Base-by-base conservation (phyloP, 1,140 invertebrate genomes). In the Trichonephila inaurata region DNA sequence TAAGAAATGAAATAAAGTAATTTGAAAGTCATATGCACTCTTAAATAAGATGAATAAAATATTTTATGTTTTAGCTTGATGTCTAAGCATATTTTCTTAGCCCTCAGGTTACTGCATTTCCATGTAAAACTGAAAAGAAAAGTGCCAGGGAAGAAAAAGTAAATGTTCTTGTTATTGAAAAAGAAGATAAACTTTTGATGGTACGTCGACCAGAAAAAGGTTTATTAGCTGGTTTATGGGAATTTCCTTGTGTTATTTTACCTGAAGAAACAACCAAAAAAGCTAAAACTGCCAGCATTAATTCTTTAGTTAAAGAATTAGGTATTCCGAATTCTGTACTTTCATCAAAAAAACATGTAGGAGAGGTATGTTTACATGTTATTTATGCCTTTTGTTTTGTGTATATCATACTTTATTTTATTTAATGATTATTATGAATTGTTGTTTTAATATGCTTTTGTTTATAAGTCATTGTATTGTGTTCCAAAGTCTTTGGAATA, bases 71-170 rank as follows among this genome's bases (percentile, higher is more conserved):
- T 40, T 40, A 51, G 10, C 10, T 24, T 21, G 19, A 62, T 69
- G 4, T 28, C 10, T 28, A 1, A 28, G n/a, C 10, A 12, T 69
- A 28, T 69, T 85, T 85, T 87, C 81, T 18, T 40, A 93, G 92
- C 60, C 92, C 92, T 18, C 85, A 93, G 19, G 86, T 93, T 18
- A 64, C 69, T 62, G 77, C 72, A 18, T 93, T 81, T 64, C 92
- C 92, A 7, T 82, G 66, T 33, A 93, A 93, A 66, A 58, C 21
- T 12, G 87, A 93, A 58, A 93, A 89, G 40, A 93, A 93, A 82
- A 82, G 40, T 61, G 61, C 86, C 18, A 77, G 92, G 16, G 5
- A 86, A 24, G 92, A 93, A 82, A 93, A 40, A 58, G 69, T 93
- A n/a, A 60, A 28, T 61, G 92, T 89, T 40, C 28, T 93, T 64